Percentiles rank a stretch among this genome's conserved stretches.
These are phyloP conservation scores for Cheilosia vulpina DNA, from an alignment of 2,888 invertebrate genomes.

Conservation along the genomic window DNA sequence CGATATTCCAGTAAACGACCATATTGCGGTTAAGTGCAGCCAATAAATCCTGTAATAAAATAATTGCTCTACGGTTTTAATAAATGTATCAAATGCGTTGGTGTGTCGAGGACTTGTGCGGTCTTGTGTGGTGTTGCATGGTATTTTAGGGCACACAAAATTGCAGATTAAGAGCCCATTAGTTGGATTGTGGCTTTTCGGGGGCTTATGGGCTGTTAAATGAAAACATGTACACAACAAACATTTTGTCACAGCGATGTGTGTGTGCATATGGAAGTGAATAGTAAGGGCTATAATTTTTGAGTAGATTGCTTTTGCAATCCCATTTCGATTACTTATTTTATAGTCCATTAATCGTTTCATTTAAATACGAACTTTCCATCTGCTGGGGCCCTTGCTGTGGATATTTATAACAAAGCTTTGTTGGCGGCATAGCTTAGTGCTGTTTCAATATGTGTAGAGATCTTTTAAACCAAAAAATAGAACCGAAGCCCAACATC, in stretches of 20 bases:
- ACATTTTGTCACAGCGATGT: not conserved
- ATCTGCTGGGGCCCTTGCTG: too few relatives aligned
- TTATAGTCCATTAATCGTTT: too few relatives aligned
- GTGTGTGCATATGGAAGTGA: not conserved
- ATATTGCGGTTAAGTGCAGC: slow-evolving; percentile 67
- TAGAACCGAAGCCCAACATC: too few relatives aligned
- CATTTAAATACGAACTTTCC: too few relatives aligned
- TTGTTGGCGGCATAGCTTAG: too few relatives aligned
- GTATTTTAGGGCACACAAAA: slow-evolving; percentile 36
- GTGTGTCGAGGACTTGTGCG: slow-evolving; percentile 22
- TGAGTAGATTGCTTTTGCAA: not conserved
- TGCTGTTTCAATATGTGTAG: too few relatives aligned
- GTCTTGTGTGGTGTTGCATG: not conserved
- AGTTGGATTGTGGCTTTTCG: slow-evolving; percentile 58
- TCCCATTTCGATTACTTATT: too few relatives aligned
- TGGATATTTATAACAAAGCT: too few relatives aligned
- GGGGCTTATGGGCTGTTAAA: slow-evolving; percentile 37
- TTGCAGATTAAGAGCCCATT: slow-evolving; percentile 62
- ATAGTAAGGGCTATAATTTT: not conserved
- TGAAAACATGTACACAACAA: not conserved
- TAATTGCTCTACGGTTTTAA: slow-evolving; percentile 60
- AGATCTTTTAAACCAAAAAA: too few relatives aligned
- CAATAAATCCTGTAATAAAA: slow-evolving; percentile 63
- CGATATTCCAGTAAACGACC: slow-evolving; percentile 65
- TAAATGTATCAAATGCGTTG: slow-evolving; percentile 54